Evolutionary conservation across 2,888 invertebrate species (phyloP), one percentile per base, ranked within the genome.

Genomic region (Ectemnius cavifrons): DNA sequence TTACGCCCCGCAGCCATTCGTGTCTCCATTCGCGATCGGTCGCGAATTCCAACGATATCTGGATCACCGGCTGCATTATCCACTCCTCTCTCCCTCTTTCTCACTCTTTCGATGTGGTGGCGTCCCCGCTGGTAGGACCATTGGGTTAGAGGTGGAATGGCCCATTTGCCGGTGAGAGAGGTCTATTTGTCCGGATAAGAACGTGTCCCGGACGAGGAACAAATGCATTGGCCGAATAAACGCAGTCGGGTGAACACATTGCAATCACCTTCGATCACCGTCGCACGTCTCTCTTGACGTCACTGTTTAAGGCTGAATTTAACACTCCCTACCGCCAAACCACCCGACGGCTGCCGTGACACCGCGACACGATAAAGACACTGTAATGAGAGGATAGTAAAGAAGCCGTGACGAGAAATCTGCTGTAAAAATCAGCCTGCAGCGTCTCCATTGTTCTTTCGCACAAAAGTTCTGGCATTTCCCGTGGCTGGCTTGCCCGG

Each of bases 111-210:
- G 4, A 5, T 14, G 52, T 52, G 52, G 52, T 4, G 47, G 11
- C 4, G 11, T 2, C 8, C 52, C 5, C 52, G 52, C 11, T 6
- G 52, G 4, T 4, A 52, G n/a, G 52, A 52, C 16, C 52, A 16
- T 52, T 52, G n/a, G 52, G 52, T 52, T 52, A 52, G 52, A 52
- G 37, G 37, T 13, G 52, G 16, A 52, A 52, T 52, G 52, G 52
- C 52, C 52, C 52, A 52, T 52, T 52, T 52, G 16, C 52, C 52
- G 52, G 4, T 16, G 52, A 52, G 52, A 16, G 16, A 16, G 16
- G 16, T 52, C 52, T 52, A 52, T 52, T 37, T 37, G 37, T 37
- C 37, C 37, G 37, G 37, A 2, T 11, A 37, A 37, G 37, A 37
- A 37, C 37, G 52, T 16, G 52, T 4, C 52, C n/a, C 14, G n/a